phyloP scores from a whole-genome alignment of 2,113 vertebrate genomes.

The Heterotilapia buettikoferi region DNA sequence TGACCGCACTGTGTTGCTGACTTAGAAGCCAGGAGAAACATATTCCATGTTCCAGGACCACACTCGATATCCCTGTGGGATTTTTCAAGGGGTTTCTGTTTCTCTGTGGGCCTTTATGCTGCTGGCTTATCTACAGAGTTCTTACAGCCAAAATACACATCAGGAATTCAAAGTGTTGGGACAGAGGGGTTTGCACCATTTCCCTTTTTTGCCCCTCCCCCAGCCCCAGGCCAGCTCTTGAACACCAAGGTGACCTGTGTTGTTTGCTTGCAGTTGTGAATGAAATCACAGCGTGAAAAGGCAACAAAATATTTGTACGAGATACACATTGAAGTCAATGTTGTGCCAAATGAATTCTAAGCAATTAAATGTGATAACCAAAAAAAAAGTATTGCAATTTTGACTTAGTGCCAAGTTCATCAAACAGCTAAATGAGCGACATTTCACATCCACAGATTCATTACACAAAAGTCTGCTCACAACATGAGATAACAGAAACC shows the following conservation, averaged over 20 bases:
- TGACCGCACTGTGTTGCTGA: slow-evolving; percentile 5
- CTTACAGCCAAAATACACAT: slow-evolving; percentile 25
- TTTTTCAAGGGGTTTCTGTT: not conserved
- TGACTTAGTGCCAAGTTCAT: slow-evolving; percentile 29
- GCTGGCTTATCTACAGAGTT: slow-evolving; percentile 33
- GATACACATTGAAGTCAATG: not conserved
- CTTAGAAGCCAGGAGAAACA: slow-evolving; percentile 4
- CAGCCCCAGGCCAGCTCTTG: not conserved
- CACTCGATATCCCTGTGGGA: not conserved
- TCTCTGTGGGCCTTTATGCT: not conserved
- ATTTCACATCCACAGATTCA: not conserved
- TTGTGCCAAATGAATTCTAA: slow-evolving; percentile 20
- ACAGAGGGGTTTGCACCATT: not conserved
- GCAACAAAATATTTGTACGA: not conserved
- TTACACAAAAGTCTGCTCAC: not conserved
- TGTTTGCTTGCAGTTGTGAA: not conserved
- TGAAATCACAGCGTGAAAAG: not conserved
- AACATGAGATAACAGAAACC: not conserved
- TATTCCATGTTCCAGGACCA: slow-evolving; percentile 5
- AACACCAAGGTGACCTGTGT: slow-evolving; percentile 2
- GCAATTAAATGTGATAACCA: not conserved
- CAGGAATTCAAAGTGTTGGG: not conserved
- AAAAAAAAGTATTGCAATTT: not conserved
- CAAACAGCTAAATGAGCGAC: not conserved
- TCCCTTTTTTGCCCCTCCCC: not conserved